Evolutionary conservation across 2,888 invertebrate species (phyloP), one percentile per base, ranked within the genome.

Genomic region (Lingula anatina): DNA sequence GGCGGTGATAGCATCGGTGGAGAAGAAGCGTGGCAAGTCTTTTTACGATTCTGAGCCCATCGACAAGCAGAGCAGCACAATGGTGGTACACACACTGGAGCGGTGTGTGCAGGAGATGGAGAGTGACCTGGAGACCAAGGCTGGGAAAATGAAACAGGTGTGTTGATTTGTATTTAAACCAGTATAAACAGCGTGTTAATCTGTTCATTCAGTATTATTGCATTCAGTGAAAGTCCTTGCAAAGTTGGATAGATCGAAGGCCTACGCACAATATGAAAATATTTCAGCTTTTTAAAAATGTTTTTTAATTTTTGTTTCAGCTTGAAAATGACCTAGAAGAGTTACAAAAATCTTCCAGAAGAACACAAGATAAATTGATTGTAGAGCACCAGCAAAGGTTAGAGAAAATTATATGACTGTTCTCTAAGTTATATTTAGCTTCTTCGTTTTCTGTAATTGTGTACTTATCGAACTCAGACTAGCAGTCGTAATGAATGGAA

Each of bases 31-130:
- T 9, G 70, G 69, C 0, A 55, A 57, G 28, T 55, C 63, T 1
- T 73, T 60, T 56, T 66, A 66, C 49, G 70, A 71, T 24, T 50
- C 61, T 2, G 70, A 70, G 24, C 64, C 68, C 9, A 59, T 64
- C 2, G 43, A 54, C 24, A 55, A 54, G 23, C 72, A 71, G 57
- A 62, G 49, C 40, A 50, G 64, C 0, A 50, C 67, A 18, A 66
- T 66, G 60, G 51, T 73, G 36, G 64, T 66, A 2, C 67, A 68
- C 42, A 65, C 65, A 0, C 47, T 74, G 23, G 70, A 72, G 47
- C 55, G 65, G 47, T 70, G 66, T 51, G 51, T 69, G 24, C 61
- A 64, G 47, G 71, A 71, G 27, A 35, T 65, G 37, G 62, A 63
- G 20, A 59, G 58, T 37, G 68, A 70, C 12, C 21, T 59, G 1